Base-by-base conservation (phyloP, 2,113 vertebrate species). In the Coracopsis vasa region DNA sequence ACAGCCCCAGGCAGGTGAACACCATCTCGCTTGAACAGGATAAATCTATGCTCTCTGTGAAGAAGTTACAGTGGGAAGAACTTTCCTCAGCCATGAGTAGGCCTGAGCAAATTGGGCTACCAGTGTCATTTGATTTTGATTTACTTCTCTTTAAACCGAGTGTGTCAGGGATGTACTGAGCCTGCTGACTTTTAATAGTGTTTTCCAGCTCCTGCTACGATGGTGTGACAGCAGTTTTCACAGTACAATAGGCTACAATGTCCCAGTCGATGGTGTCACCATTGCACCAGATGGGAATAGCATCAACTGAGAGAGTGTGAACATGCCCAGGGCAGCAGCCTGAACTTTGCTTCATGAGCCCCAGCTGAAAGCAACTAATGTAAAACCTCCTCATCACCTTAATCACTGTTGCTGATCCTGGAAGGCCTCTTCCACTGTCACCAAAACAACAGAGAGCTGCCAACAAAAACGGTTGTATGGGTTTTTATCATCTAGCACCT, bases 321-420 rank as follows among this genome's bases (percentile, higher is more conserved):
- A 51, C 2, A 0, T 0, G 0, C 9, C 33, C n/a, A 13, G 7
- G 37, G 31, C 13, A 78, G 37, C 37, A 74, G 56, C 23, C 16
- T 56, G 29, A 62, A 7, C 15, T 33, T 7, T 42, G 13, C 21
- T 71, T 61, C 1, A 2, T 29, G 14, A 62, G 8, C 11, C 24
- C 11, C 58, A 50, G 47, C 11, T 17, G 17, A 45, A 90, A 79
- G n/a, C 3, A 37, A 5, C 7, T 37, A 3, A 37, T 33, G 62
- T 5, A 31, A 51, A 79, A 18, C 16, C 8, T 50, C 25, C 51
- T 80, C 51, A 33, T 16, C 0, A 1, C 61, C 72, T 35, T 16
- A 21, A 51, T 56, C 11, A 33, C 17, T n/a, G 13, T 3, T 1
- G 1, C 45, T 44, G 54, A 16, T 70, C 6, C 65, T 20, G 11